Evolutionary conservation across 92 coral and sea anemone genomes (phyloP).

Genomic region (Meandrina meandrites): DNA sequence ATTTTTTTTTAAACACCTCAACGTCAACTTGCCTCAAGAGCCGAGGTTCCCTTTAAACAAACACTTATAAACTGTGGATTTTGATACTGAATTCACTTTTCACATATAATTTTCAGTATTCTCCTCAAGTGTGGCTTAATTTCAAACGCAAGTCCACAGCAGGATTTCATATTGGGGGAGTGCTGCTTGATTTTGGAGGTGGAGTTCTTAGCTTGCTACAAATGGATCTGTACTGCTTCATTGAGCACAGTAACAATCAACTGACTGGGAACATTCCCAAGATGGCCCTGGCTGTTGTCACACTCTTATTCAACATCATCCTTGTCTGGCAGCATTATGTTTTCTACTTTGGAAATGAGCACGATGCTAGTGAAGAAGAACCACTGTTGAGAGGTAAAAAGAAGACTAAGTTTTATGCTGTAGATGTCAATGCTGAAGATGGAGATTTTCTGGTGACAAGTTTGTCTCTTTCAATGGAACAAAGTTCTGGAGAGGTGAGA

Average conservation of each 20-base stretch:
- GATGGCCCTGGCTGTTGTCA: conserved; percentile 71
- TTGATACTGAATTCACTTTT: neutral
- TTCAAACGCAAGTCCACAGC: conserved; percentile 82
- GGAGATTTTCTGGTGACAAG: conserved; percentile 4
- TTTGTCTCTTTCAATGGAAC: conserved; percentile 1
- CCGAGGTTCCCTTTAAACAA: no score
- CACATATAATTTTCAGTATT: conserved; percentile 49
- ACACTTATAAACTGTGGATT: no score
- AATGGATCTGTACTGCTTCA: conserved; percentile 74
- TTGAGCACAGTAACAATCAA: conserved; percentile 77
- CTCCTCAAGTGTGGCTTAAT: conserved; percentile 84
- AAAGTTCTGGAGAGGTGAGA: neutral
- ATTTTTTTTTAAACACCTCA: no score
- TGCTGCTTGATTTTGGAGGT: conserved; percentile 80
- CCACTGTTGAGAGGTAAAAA: conserved; percentile 37
- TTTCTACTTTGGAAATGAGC: conserved; percentile 64
- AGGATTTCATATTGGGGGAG: conserved; percentile 89
- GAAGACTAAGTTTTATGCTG: conserved; percentile 17
- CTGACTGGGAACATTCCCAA: conserved; percentile 87
- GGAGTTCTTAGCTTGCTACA: conserved; percentile 83
- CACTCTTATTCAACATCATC: conserved; percentile 70
- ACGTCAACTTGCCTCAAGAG: no score
- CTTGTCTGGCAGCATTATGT: conserved; percentile 78
- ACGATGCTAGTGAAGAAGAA: conserved; percentile 33
- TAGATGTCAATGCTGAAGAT: conserved; percentile 29